These are phyloP conservation scores for Lanistes nyassanus DNA, from an alignment of 1,140 invertebrate species.

Conservation along the genomic window DNA sequence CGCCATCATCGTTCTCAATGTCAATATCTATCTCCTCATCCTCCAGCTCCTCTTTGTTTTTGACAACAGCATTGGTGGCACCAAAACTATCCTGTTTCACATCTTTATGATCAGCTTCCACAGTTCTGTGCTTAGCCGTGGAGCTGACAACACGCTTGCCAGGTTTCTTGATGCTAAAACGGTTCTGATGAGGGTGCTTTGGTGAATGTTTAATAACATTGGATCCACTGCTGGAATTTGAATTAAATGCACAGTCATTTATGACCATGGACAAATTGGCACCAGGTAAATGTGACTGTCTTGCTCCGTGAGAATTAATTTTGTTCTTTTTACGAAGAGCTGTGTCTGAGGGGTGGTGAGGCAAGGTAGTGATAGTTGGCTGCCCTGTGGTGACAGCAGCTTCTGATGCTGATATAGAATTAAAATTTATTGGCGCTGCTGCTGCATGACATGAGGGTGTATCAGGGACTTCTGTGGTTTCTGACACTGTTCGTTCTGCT, in stretches of 20 bases:
- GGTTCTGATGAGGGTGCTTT: too few relatives aligned
- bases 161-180: too few relatives aligned
- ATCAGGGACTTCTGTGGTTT: neutral
- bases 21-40: conserved; percentile 55
- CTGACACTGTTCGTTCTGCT: neutral
- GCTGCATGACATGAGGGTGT: neutral
- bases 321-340: conserved; percentile 1
- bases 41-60: neutral
- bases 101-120: too few relatives aligned
- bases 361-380: conserved; percentile 40
- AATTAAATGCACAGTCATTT: too few relatives aligned
- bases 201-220: too few relatives aligned
- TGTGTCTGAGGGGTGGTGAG: neutral
- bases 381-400: conserved; percentile 51
- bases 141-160: too few relatives aligned
- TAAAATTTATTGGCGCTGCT: neutral
- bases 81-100: too few relatives aligned
- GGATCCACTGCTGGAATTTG: too few relatives aligned
- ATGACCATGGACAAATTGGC: too few relatives aligned
- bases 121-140: too few relatives aligned
- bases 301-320: neutral
- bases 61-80: too few relatives aligned
- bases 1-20: conserved; percentile 55
- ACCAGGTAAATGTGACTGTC: neutral
- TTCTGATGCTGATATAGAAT: conserved; percentile 30